A percentile compares a stretch with the other conserved stretches of the same genome.
These are phyloP conservation scores for Yponomeuta sedellus DNA, from an alignment of 2,888 invertebrate genomes.

Conservation along the genomic window DNA sequence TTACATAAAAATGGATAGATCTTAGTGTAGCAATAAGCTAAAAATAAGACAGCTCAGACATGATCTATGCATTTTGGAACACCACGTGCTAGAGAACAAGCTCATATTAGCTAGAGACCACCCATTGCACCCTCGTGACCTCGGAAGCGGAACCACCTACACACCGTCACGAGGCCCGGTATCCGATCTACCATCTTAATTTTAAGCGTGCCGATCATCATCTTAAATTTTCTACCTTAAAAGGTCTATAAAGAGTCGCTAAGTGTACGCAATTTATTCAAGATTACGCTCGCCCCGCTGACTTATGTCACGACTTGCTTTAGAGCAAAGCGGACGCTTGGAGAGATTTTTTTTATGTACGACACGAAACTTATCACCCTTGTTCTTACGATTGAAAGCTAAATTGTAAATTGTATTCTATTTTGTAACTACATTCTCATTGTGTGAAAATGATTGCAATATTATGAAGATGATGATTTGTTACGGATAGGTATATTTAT, in stretches of 20 bases:
- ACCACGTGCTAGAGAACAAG: neutral
- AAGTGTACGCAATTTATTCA: slow-evolving; percentile 70
- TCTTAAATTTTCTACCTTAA: slow-evolving; percentile 73
- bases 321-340: slow-evolving; percentile 39
- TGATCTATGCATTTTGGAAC: too few species aligned
- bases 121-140: slow-evolving; percentile 8
- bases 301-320: slow-evolving; percentile 65
- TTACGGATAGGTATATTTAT: too few species aligned
- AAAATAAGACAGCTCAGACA: too few species aligned
- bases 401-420: too few species aligned
- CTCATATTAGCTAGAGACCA: neutral
- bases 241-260: slow-evolving; percentile 73
- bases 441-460: too few species aligned
- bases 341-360: neutral
- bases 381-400: neutral
- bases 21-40: too few species aligned
- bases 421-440: too few species aligned
- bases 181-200: slow-evolving; percentile 66
- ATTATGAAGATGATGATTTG: too few species aligned
- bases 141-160: slow-evolving; percentile 49
- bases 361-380: neutral
- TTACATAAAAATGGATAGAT: too few species aligned
- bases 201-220: slow-evolving; percentile 74
- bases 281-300: slow-evolving; percentile 58
- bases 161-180: slow-evolving; percentile 59